Evolutionary conservation across 2,888 invertebrate species (phyloP).

Genomic region (Ornithoptera priamus): DNA sequence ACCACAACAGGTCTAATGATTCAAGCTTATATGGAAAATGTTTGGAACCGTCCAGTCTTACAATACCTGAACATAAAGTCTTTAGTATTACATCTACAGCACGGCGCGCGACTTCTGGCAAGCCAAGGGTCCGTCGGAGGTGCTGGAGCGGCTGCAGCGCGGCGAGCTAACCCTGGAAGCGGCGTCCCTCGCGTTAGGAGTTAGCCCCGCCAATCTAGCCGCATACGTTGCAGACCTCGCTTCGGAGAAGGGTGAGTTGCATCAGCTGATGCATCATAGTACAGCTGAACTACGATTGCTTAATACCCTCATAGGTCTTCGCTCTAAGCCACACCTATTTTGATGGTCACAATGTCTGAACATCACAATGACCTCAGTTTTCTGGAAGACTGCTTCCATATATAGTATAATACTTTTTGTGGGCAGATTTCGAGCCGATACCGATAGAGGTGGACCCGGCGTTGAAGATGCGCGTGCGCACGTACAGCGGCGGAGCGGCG

Average conservation of each 20-base stretch:
- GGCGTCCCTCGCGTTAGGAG: conserved; percentile 87
- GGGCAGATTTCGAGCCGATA: conserved; percentile 61
- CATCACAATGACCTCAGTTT: no score
- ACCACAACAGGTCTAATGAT: no score
- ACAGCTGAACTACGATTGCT: no score
- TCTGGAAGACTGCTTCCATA: not conserved
- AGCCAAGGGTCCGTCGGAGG: conserved; percentile 87
- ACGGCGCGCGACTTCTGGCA: conserved; percentile 86
- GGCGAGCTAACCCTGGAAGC: conserved; percentile 86
- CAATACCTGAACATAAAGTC: no score
- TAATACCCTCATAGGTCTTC: no score
- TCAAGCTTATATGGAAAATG: no score
- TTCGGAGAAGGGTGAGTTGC: conserved; percentile 44
- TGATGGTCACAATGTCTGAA: no score
- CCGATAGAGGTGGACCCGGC: conserved; percentile 65
- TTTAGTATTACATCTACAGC: conserved; percentile 38
- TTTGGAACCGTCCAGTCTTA: no score
- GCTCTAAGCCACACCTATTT: no score
- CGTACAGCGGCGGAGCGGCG: conserved; percentile 38
- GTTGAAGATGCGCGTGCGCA: conserved; percentile 47
- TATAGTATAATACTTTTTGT: not conserved
- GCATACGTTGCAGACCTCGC: conserved; percentile 78
- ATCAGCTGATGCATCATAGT: no score
- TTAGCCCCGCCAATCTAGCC: conserved; percentile 86
- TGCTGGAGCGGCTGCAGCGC: conserved; percentile 84